Evolutionary conservation across 2,113 vertebrate genomes (phyloP).

Genomic region (Benthochromis sp.): DNA sequence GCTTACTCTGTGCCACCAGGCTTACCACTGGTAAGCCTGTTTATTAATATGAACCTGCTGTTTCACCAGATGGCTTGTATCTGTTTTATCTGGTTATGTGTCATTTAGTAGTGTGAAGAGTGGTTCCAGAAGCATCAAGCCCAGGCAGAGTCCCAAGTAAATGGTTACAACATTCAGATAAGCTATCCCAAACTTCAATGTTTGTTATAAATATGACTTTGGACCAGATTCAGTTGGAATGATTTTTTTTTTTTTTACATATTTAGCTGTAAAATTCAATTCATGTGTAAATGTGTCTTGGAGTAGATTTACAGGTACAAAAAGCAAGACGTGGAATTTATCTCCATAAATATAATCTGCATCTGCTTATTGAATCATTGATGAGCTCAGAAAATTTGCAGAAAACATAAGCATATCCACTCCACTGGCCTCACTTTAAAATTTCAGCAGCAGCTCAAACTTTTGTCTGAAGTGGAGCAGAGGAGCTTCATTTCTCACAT

Average conservation of each 20-base stretch:
- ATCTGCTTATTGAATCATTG: constrained; percentile 14
- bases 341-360: background rate
- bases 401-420: background rate
- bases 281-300: background rate
- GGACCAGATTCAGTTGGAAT: background rate
- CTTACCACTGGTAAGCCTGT: background rate
- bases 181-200: background rate
- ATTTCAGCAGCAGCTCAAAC: constrained; percentile 44
- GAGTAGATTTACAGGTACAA: background rate
- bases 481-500: constrained; percentile 73
- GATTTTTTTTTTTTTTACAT: background rate
- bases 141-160: background rate
- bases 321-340: background rate
- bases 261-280: background rate
- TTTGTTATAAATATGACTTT: background rate
- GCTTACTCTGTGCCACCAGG: background rate
- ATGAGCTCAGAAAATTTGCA: background rate
- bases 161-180: background rate
- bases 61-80: background rate
- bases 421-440: background rate
- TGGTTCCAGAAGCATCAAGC: background rate
- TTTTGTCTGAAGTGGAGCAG: constrained; percentile 54
- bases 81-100: background rate
- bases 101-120: background rate
- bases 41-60: background rate